phyloP scores from a whole-genome alignment of 1,140 invertebrate species.

The Centruroides sculpturatus region DNA sequence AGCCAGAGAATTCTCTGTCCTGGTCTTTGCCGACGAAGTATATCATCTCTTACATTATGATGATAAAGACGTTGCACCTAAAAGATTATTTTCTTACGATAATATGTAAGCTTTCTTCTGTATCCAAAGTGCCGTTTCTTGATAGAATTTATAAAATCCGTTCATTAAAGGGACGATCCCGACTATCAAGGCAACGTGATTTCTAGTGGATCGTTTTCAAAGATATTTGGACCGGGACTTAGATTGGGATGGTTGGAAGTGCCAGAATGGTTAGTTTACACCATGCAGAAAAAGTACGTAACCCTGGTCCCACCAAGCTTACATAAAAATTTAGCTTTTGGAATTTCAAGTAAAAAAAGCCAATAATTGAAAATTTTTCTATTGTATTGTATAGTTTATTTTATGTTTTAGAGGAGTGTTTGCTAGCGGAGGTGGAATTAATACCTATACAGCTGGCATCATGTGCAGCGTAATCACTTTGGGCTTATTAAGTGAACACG shows the following conservation, averaged over 20 bases:
- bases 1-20: conserved; percentile 39
- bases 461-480: conserved; percentile 38
- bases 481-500: conserved; percentile 18
- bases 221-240: conserved; percentile 46
- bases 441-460: conserved; percentile 43
- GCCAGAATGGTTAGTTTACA: conserved; percentile 22
- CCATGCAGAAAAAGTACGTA: too few species aligned
- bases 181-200: conserved; percentile 40
- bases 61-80: conserved; percentile 28
- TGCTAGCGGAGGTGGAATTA: conserved; percentile 42
- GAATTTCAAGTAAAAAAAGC: too few species aligned
- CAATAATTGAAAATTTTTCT: too few species aligned
- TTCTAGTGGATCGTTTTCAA: conserved; percentile 51
- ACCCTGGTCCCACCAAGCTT: too few species aligned
- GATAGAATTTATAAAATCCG: neutral
- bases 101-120: conserved; percentile 18
- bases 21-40: conserved; percentile 47
- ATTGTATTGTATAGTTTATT: neutral
- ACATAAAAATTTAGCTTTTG: too few species aligned
- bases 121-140: neutral
- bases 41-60: conserved; percentile 47
- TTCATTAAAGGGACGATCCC: conserved; percentile 9
- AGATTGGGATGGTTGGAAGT: conserved; percentile 50
- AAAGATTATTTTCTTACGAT: conserved; percentile 41
- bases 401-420: conserved; percentile 30